A percentile compares a stretch with the other conserved stretches of the same genome.
Evolutionary conservation across 2,888 invertebrate genomes (phyloP).

Genomic region (Tryphoninae sp.): DNA sequence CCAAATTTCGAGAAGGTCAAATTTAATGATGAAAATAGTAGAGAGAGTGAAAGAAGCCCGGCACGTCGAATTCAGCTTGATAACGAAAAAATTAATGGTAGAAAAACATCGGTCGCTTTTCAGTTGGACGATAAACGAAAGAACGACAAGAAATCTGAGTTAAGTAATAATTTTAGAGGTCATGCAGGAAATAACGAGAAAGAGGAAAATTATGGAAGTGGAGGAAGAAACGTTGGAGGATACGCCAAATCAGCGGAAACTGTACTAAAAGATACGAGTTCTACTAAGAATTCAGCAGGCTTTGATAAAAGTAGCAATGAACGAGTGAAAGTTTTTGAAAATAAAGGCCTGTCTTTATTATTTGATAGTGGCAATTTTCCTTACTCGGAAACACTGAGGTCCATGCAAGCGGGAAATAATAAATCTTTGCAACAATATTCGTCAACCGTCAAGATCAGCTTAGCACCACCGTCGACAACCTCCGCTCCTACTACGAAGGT

Average conservation of each 20-base stretch:
- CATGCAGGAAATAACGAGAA: slow-evolving; percentile 7
- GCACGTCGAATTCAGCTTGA: slow-evolving; percentile 7
- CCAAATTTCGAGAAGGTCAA: slow-evolving; percentile 17
- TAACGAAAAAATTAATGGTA: slow-evolving; percentile 1
- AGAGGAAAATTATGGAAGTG: slow-evolving; percentile 3
- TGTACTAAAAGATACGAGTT: slow-evolving; percentile 14
- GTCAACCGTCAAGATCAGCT: slow-evolving; percentile 13
- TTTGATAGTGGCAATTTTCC: slow-evolving; percentile 68
- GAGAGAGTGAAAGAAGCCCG: neutral
- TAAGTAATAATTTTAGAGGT: neutral
- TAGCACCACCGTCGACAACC: slow-evolving; percentile 17
- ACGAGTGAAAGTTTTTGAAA: neutral
- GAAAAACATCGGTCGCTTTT: neutral
- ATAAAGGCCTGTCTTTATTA: slow-evolving; percentile 45
- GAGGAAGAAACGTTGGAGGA: neutral
- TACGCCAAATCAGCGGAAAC: neutral
- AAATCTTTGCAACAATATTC: slow-evolving; percentile 9
- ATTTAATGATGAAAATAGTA: slow-evolving; percentile 12
- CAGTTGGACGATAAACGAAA: slow-evolving; percentile 27
- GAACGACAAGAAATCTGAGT: slow-evolving; percentile 35
- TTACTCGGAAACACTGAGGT: slow-evolving; percentile 72
- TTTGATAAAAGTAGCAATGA: slow-evolving; percentile 34
- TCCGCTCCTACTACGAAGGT: slow-evolving; percentile 42
- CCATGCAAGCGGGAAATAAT: slow-evolving; percentile 70
- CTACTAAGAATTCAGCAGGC: slow-evolving; percentile 18